These are phyloP conservation scores for Coreoperca whiteheadi DNA, from an alignment of 2,113 vertebrate genomes.

Conservation along the genomic window DNA sequence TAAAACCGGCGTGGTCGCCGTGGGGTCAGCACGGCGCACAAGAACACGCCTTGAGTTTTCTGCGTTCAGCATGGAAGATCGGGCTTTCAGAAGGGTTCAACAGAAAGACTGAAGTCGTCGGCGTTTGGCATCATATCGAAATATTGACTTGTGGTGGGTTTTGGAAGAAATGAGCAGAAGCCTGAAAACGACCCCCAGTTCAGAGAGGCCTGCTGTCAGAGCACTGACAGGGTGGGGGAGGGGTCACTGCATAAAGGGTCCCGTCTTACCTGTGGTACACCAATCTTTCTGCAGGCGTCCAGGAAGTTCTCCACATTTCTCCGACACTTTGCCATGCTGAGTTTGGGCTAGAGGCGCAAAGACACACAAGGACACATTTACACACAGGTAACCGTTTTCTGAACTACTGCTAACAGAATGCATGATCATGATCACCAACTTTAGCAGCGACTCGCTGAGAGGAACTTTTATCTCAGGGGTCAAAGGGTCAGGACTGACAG, in stretches of 20 bases:
- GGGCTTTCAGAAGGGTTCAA: no score
- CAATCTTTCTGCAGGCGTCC: constrained; percentile 95
- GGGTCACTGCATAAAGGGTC: not conserved
- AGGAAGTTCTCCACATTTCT: constrained; percentile 98
- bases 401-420: no score
- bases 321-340: constrained; percentile 99
- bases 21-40: no score
- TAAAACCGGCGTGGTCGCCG: not conserved
- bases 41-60: not conserved
- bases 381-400: not conserved
- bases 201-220: not conserved
- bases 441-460: no score
- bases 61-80: not conserved
- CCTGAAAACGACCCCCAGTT: constrained; percentile 53
- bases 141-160: not conserved
- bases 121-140: not conserved
- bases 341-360: constrained; percentile 89
- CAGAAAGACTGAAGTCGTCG: not conserved
- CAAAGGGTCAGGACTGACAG: not conserved
- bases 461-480: not conserved
- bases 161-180: not conserved
- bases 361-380: not conserved
- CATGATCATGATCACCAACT: no score
- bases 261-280: constrained; percentile 92
- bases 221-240: not conserved